A percentile compares a stretch with the other conserved stretches of the same genome.
These are phyloP conservation scores for Hemibagrus guttatus DNA, from an alignment of 2,797 vertebrate species.

Conservation along the genomic window DNA sequence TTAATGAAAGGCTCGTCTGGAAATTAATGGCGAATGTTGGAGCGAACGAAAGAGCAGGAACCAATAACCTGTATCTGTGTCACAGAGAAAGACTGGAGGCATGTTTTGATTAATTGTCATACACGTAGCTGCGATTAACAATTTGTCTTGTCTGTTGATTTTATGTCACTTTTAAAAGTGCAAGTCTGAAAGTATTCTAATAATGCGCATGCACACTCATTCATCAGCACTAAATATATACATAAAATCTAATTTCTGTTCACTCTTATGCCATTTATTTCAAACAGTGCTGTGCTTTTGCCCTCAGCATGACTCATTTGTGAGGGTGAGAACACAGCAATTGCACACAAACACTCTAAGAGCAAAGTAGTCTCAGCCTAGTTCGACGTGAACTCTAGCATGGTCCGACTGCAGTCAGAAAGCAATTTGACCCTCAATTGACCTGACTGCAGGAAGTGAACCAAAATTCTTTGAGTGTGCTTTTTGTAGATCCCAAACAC, in stretches of 20 bases:
- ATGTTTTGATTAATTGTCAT: conserved; percentile 9
- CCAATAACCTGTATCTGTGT: conserved; percentile 14
- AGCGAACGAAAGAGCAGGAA: conserved; percentile 4
- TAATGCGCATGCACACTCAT: background rate
- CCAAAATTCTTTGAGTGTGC: background rate
- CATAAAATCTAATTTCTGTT: background rate
- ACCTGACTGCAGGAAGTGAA: background rate
- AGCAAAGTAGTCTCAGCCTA: background rate
- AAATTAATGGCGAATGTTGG: conserved; percentile 43
- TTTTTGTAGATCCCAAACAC: background rate
- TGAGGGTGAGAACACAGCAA: background rate
- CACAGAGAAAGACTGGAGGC: background rate
- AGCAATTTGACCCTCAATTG: background rate
- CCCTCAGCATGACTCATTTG: background rate
- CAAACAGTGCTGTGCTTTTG: background rate
- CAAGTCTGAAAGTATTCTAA: background rate
- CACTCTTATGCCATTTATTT: background rate
- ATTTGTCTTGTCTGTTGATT: conserved; percentile 20
- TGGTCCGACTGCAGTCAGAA: background rate
- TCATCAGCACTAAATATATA: background rate
- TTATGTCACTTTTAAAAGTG: background rate
- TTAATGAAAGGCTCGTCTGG: conserved; percentile 38
- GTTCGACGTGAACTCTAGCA: background rate
- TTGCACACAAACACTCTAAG: background rate
- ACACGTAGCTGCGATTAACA: background rate